Evolutionary conservation across 2,113 vertebrate species (phyloP), one percentile per base, ranked within the genome.

Genomic region (Piaya cayana): DNA sequence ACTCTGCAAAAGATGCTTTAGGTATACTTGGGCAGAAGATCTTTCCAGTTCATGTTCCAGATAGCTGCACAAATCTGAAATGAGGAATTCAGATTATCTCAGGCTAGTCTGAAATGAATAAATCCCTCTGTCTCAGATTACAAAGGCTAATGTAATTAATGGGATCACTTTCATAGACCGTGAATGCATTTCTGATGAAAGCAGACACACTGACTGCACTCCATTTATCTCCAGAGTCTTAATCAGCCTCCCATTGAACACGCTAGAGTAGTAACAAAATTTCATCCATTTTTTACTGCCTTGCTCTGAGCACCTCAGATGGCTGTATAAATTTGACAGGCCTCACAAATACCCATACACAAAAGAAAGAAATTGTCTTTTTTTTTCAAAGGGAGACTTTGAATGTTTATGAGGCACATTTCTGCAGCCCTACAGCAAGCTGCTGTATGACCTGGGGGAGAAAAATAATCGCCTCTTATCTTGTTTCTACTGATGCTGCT

Each of bases 1-100:
- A 88, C 97, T 98, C 93, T 98, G 97, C 97, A 99, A 98, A 91
- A 99, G 98, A 92, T 98, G 97, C 97, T 98, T 98, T 56, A 99
- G 95, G 94, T 99, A 98, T 79, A 96, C 97, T 87, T 98, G 96
- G 79, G 98, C 98, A 23, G 98, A 97, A 56, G 95, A 96, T 95
- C 96, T 97, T 94, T 99, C 99, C 65, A 98, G 97, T 93, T 99
- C 98, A 86, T 97, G 96, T 75, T 98, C 98, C 97, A 99, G 97
- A 95, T 97, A 97, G 67, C 95, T 96, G 97, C 98, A 99, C 56
- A 99, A 96, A 71, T 99, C 99, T 99, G 87, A 85, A 93, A 88
- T 49, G 88, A 93, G 69, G 52, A 83, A 91, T 86, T 84, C 32
- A 50, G 72, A 84, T 93, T 83, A 93, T 79, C 56, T 86, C 68